These are phyloP conservation scores for Lomographa bimaculata DNA, from an alignment of 2,888 invertebrate species.

Conservation along the genomic window DNA sequence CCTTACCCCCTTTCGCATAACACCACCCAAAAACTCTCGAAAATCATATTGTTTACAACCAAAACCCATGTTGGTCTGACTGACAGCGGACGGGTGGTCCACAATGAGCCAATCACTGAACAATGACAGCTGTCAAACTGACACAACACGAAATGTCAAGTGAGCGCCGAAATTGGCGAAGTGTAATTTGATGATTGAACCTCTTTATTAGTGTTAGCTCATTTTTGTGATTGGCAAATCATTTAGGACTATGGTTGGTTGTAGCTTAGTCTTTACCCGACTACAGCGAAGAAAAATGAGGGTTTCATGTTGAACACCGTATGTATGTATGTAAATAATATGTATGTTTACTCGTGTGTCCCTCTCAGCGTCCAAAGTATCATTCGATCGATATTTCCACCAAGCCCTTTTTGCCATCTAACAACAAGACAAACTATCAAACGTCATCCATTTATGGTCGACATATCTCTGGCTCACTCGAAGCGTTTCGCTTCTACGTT, in stretches of 20 bases:
- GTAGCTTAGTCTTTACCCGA: no score
- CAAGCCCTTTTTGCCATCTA: no score
- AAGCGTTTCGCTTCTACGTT: no score
- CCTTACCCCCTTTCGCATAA: slow-evolving; percentile 9
- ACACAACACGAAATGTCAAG: slow-evolving; percentile 30
- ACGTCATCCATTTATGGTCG: no score
- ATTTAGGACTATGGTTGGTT: slow-evolving; percentile 6
- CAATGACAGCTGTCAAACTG: slow-evolving; percentile 53
- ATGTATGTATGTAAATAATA: no score
- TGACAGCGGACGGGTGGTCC: slow-evolving; percentile 64
- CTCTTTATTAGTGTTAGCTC: slow-evolving; percentile 13
- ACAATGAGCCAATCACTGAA: slow-evolving; percentile 56
- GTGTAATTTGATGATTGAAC: slow-evolving; percentile 28
- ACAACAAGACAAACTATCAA: no score
- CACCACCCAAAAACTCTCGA: slow-evolving; percentile 48
- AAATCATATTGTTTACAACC: slow-evolving; percentile 65
- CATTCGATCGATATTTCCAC: no score
- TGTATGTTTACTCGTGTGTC: no score
- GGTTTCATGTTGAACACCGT: no score
- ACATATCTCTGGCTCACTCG: no score
- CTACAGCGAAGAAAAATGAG: no score
- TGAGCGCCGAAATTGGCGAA: slow-evolving; percentile 28
- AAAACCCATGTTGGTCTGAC: slow-evolving; percentile 66
- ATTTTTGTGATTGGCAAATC: slow-evolving; percentile 19
- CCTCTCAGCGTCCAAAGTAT: no score